Base-by-base conservation (phyloP, 2,113 vertebrate species). In the Clarias batrachus region DNA sequence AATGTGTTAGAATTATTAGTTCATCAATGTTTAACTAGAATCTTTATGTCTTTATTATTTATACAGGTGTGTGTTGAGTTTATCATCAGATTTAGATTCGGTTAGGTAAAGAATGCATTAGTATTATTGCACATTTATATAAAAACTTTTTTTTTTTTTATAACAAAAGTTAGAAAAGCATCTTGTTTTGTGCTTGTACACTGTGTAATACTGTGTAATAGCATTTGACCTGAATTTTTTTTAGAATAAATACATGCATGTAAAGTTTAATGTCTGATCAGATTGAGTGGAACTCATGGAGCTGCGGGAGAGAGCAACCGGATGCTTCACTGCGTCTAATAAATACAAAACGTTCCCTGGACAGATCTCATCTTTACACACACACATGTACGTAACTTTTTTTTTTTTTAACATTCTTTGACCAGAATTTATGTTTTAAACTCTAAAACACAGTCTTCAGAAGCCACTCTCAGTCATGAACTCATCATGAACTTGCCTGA, bases 301-400 rank as follows among this genome's bases (percentile, higher is more conserved):
- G 7, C 5, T 56, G 76, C 27, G 54, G 25, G 76, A 78, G 3
- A 25, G 52, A 57, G 57, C 52, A 78, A 54, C 30, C 52, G 57
- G 76, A 57, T 9, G 3, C n/a, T 68, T 68, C 65, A 5, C 65
- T 68, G 13, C 13, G 14, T 81, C n/a, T 6, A 7, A 27, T 52
- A 81, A 63, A 41, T 76, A 85, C 87, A 63, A 14, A 70, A 81
- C 41, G 54, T 33, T 59, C n/a, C 83, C 83, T 8, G 77, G 65
- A 73, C 57, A 59, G 77, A 81, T 30, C 62, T 57, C 33, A 1
- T 16, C 41, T 37, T 81, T 78, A 33, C 77, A 71, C 54, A 74
- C 83, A 33, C 77, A 79, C 54, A 74, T 13, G 81, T 78, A 68
- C 16, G 66, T 86, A 9, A 71, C 1, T 0, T 37, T 23, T 41